These are phyloP conservation scores for Clarias macrocephalus DNA, from an alignment of 2,113 vertebrate genomes.

Conservation along the genomic window DNA sequence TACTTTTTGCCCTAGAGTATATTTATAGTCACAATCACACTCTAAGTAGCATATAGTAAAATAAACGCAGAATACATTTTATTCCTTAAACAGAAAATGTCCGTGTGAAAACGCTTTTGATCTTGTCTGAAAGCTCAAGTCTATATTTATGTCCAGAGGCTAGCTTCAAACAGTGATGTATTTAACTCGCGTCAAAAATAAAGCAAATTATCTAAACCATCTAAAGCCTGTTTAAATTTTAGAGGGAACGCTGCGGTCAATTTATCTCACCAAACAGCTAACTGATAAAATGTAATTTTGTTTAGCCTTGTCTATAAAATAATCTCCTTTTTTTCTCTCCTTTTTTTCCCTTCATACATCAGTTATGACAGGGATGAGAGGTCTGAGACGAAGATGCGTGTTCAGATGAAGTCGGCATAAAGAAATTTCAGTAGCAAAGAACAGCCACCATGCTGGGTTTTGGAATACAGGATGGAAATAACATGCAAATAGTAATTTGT, in stretches of 20 bases:
- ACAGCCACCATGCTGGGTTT: background rate
- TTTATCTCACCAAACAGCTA: constrained; percentile 55
- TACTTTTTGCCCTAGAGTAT: background rate
- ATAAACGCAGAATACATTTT: no score
- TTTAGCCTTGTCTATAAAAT: constrained; percentile 54
- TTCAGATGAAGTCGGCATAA: constrained; percentile 47
- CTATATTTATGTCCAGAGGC: constrained; percentile 53
- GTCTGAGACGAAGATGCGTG: constrained; percentile 35
- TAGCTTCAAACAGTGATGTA: constrained; percentile 42
- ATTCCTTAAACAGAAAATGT: constrained; percentile 37
- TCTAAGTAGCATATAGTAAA: background rate
- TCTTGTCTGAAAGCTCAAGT: constrained; percentile 36
- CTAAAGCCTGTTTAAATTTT: constrained; percentile 58
- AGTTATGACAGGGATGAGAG: constrained; percentile 48
- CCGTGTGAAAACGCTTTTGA: constrained; percentile 19
- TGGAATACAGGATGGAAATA: background rate
- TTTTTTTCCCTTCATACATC: constrained; percentile 37
- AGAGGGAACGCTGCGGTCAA: constrained; percentile 58
- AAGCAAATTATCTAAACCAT: constrained; percentile 50
- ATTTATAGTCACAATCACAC: constrained; percentile 47
- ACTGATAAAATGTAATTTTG: constrained; percentile 45
- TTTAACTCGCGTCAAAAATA: constrained; percentile 50
- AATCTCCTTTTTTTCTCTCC: background rate
- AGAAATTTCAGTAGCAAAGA: constrained; percentile 23
- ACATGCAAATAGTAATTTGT: background rate